Base-by-base conservation (phyloP, 1,140 invertebrate species). In the Nephotettix cincticeps region DNA sequence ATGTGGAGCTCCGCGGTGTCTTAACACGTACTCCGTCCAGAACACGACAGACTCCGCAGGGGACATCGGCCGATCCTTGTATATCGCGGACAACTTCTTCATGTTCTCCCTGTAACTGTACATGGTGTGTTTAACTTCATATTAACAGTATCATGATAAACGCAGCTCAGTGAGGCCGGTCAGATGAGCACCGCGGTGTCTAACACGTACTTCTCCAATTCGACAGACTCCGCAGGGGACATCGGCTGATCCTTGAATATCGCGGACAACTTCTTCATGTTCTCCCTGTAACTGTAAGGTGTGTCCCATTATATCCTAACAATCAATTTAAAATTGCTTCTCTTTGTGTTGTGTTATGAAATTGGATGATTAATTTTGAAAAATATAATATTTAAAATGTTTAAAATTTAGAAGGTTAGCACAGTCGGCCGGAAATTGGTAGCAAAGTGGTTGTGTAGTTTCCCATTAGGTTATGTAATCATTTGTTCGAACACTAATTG, bases 191-290 rank as follows among this genome's bases (percentile, higher is more conserved):
- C 81, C 88, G 54, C 83, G 82, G 75, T 90, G 81, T 11, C 84
- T 78, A 88, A 86, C 2, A 86, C 87, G 71, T 84, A 88, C 72
- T 89, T 87, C 2, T 84, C 85, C 88, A 83, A 88, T 43, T 88
- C 74, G 2, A 86, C 86, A 27, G 81, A 83, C 17, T 88, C 82
- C 56, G 86, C 75, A 0, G 85, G 80, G 25, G 78, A 72, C 71
- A 82, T 73, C 4, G 83, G 86, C 1, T 85, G 80, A 75, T 89
- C 87, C 28, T 83, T 82, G 73, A 86, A 86, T 1, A 79, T 70
- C 29, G 11, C 30, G 0, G 74, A 75, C 27, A 56, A 58, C 64
- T 68, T 75, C 61, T 76, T 72, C 71, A 79, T 77, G 51, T 80
- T 80, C 58, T 77, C 71, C 28, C 76, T 76, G 73, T 80, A 83